Evolutionary conservation across 2,113 vertebrate species (phyloP), one percentile per base, ranked within the genome.

Genomic region (Carassius auratus): DNA sequence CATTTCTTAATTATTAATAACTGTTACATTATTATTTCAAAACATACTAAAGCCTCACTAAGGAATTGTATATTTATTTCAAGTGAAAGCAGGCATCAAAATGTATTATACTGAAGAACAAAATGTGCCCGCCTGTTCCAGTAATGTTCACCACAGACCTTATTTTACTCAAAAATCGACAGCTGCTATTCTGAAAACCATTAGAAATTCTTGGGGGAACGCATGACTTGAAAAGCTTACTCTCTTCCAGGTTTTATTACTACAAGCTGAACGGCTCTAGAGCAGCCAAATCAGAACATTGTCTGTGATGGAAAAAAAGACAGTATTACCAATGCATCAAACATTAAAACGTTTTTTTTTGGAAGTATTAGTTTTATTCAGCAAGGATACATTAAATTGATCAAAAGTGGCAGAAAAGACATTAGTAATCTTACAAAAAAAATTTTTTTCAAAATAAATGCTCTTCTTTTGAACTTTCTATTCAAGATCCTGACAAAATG

Each of bases 111-210:
- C 48, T 48, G 45, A n/a, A 61, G 57, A 61, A 59, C 7, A 8
- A 59, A 59, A 74, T 48, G 45, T 75, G 12, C 6, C 42, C 2
- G 69, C 45, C 38, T 73, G 38, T 75, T 26, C 71, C 71, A 48
- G 71, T 48, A 75, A 75, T 75, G 73, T n/a, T 50, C 42, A 73
- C 38, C 69, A 73, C 69, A 50, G 73, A 50, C 42, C 55, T 59
- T 45, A 42, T 84, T 75, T 42, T 84, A 19, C 76, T 59, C 30
- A 61, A 26, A 84, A 45, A 71, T 75, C 68, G 38, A 59, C 23
- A 42, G 45, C 8, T n/a, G n/a, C 23, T 83, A 42, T 64, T 81
- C 66, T 17, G 14, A 61, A 71, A 45, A 42, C 76, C 50, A 78
- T 78, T 36, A 57, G 17, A 59, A 3, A 59, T 78, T 59, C 30